Evolutionary conservation across 2,797 vertebrate species (phyloP).

Genomic region (Coccyzus lansbergi): DNA sequence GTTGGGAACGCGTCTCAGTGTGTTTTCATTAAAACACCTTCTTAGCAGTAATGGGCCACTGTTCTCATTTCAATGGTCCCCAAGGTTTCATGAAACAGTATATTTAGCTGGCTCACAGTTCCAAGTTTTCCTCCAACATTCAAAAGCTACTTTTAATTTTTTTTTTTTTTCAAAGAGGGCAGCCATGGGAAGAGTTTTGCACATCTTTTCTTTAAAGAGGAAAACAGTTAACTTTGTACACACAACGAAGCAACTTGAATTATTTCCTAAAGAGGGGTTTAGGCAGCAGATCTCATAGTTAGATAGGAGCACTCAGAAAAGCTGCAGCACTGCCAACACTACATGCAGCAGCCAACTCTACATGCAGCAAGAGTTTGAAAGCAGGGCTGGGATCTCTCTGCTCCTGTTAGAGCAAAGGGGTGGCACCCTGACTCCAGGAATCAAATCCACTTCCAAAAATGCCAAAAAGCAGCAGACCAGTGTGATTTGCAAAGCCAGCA

Average conservation of each 20-base stretch:
- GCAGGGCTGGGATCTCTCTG: background rate
- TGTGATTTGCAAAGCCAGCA: background rate
- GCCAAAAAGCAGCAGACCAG: background rate
- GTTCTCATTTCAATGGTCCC: slow-evolving; percentile 91
- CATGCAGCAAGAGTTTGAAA: background rate
- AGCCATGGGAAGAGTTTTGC: background rate
- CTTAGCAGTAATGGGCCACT: slow-evolving; percentile 92
- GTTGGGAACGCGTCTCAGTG: slow-evolving; percentile 79
- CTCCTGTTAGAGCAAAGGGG: slow-evolving; percentile 19
- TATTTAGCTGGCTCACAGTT: slow-evolving; percentile 85
- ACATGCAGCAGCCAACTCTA: background rate
- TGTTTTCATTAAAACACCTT: slow-evolving; percentile 96
- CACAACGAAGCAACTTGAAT: background rate
- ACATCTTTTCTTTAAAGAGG: background rate
- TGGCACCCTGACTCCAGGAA: background rate
- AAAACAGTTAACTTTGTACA: background rate
- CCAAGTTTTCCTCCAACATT: slow-evolving; percentile 61
- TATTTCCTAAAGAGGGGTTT: background rate
- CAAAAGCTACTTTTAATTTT: slow-evolving; percentile 22
- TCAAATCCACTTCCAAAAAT: background rate
- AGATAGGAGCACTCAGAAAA: background rate
- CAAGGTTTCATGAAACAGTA: slow-evolving; percentile 86
- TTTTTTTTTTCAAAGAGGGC: background rate
- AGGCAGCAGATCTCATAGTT: background rate
- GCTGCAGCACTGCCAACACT: background rate